These are phyloP conservation scores for Callipepla squamata DNA, from an alignment of 2,113 vertebrate genomes.

Conservation along the genomic window DNA sequence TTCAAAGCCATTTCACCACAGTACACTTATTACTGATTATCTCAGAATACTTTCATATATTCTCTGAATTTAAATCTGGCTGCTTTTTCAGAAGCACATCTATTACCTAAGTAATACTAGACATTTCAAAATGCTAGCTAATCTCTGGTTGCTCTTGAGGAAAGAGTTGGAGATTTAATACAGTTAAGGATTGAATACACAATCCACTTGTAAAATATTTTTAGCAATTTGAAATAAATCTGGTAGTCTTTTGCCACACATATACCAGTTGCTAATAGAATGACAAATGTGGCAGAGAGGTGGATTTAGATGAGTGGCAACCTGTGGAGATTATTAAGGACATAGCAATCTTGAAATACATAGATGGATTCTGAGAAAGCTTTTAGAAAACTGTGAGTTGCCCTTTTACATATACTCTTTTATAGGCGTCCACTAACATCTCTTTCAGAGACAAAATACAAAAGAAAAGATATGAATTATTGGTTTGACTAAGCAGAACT, in stretches of 20 bases:
- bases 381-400: background rate
- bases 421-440: background rate
- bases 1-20: background rate
- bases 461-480: background rate
- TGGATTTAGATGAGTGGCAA: background rate
- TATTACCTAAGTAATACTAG: background rate
- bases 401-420: background rate
- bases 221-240: background rate
- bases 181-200: background rate
- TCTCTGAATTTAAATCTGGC: background rate
- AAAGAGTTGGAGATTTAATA: background rate
- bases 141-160: background rate
- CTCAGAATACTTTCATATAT: background rate
- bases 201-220: background rate
- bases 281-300: background rate
- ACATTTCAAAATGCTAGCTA: fast-evolving
- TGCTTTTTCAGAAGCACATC: background rate
- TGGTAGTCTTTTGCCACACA: background rate
- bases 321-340: background rate
- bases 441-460: background rate
- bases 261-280: background rate
- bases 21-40: background rate
- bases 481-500: background rate
- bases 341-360: fast-evolving
- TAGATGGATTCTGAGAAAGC: background rate